These are phyloP conservation scores for Esperia sulphurella DNA, from an alignment of 2,888 invertebrate genomes.

Conservation along the genomic window DNA sequence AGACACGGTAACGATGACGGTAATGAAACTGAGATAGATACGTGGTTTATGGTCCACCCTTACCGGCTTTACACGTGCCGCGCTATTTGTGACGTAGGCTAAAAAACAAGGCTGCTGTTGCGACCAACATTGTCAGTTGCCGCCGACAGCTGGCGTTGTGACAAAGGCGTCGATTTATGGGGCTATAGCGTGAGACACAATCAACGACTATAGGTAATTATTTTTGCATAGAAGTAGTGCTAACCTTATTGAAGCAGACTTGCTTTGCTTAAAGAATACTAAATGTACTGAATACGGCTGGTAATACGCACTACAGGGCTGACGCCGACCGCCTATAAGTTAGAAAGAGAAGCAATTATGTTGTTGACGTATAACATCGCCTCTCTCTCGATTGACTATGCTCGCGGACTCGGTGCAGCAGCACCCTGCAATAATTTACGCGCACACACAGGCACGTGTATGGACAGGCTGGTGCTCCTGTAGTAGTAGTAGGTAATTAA, in stretches of 20 bases:
- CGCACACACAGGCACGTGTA: too few relatives aligned
- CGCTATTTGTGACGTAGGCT: conserved; percentile 28
- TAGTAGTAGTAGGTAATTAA: too few relatives aligned
- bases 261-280: background rate
- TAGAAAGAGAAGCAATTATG: too few relatives aligned
- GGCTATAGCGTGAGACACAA: conserved; percentile 34
- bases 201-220: conserved; percentile 7
- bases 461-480: too few relatives aligned
- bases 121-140: conserved; percentile 28
- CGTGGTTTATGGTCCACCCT: background rate
- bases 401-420: too few relatives aligned
- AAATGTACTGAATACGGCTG: too few relatives aligned
- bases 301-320: too few relatives aligned
- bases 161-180: conserved; percentile 29
- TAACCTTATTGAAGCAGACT: background rate
- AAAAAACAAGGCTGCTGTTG: conserved; percentile 18
- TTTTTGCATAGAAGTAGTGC: background rate
- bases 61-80: conserved; percentile 43
- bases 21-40: background rate
- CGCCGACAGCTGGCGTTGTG: background rate
- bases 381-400: too few relatives aligned
- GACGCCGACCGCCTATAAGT: too few relatives aligned
- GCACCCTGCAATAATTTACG: too few relatives aligned
- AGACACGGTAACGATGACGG: too few relatives aligned
- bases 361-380: too few relatives aligned